phyloP scores from a whole-genome alignment of 2,113 vertebrate species.

The Mustela lutreola region DNA sequence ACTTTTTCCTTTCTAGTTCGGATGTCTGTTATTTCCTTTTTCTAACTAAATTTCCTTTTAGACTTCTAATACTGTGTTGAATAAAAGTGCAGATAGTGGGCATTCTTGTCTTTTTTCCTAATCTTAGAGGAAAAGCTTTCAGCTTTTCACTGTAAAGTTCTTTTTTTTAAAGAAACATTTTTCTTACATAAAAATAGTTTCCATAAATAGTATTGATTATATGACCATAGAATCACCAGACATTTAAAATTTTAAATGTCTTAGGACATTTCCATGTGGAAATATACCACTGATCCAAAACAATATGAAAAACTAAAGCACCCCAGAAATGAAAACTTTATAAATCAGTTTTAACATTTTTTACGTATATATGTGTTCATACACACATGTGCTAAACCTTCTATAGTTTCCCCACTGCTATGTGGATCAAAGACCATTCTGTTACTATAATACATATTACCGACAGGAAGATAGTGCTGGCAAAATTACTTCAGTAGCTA shows the following conservation, averaged over 20 bases:
- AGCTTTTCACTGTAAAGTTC: not conserved
- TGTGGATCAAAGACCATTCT: not conserved
- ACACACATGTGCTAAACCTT: not conserved
- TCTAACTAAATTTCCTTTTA: not conserved
- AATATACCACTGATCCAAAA: not conserved
- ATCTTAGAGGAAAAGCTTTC: not conserved
- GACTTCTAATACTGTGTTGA: not conserved
- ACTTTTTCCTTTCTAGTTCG: not conserved
- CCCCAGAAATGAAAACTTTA: not conserved
- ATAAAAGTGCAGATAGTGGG: not conserved
- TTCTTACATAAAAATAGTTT: not conserved
- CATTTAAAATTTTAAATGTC: not conserved
- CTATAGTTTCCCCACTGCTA: not conserved
- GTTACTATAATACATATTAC: not conserved
- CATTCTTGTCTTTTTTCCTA: not conserved
- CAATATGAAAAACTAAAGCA: not conserved
- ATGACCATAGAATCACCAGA: not conserved
- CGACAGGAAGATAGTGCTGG: not conserved
- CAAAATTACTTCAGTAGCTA: not conserved
- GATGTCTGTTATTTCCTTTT: not conserved
- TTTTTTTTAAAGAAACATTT: not conserved
- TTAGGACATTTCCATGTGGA: not conserved
- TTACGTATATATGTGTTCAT: not conserved
- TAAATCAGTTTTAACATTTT: not conserved
- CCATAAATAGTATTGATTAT: not conserved